These are phyloP conservation scores for Danio tinwini DNA, from an alignment of 2,797 vertebrate genomes.

Conservation along the genomic window DNA sequence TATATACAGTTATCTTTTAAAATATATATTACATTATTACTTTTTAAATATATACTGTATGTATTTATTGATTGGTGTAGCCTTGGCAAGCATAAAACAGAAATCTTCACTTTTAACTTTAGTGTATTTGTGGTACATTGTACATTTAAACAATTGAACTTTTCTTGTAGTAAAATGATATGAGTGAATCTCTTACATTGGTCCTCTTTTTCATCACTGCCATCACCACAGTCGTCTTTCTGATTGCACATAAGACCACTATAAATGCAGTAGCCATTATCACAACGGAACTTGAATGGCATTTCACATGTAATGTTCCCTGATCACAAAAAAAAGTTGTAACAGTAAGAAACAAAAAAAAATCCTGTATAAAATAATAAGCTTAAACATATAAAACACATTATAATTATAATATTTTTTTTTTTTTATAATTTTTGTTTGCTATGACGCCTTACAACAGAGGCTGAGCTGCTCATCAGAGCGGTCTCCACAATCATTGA, in stretches of 20 bases:
- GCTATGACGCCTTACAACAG: constrained; percentile 84
- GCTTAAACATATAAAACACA: neutral
- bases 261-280: constrained; percentile 95
- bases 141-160: neutral
- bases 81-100: neutral
- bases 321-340: constrained; percentile 62
- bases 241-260: constrained; percentile 91
- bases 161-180: neutral
- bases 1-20: no score
- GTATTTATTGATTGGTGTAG: neutral
- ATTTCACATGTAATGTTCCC: constrained; percentile 89
- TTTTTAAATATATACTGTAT: no score
- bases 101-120: neutral
- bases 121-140: neutral
- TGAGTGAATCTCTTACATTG: constrained; percentile 83
- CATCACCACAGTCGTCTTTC: constrained; percentile 92
- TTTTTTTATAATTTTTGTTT: neutral
- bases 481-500: constrained; percentile 92
- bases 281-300: constrained; percentile 90
- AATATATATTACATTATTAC: no score
- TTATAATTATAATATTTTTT: constrained; percentile 2
- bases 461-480: constrained; percentile 96
- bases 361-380: neutral
- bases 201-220: constrained; percentile 90
- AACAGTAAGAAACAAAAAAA: neutral